phyloP scores from a whole-genome alignment of 2,888 invertebrate genomes.

The Pecten maximus region DNA sequence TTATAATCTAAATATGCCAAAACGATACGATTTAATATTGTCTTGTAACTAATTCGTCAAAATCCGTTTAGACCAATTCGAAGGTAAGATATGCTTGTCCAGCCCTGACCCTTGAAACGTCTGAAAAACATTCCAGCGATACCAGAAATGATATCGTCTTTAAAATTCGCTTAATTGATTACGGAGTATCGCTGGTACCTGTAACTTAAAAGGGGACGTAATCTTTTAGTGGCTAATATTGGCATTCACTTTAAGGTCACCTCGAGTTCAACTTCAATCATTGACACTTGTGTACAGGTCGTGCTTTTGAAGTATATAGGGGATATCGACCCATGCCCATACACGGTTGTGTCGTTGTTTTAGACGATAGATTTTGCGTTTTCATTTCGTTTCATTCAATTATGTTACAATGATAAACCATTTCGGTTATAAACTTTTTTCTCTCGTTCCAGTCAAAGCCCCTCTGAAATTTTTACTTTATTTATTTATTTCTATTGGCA shows the following conservation, averaged over 20 bases:
- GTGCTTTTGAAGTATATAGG: no score
- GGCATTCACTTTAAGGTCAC: not conserved
- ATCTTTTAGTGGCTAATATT: not conserved
- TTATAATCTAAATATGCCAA: not conserved
- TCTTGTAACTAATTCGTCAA: not conserved
- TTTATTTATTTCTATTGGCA: no score
- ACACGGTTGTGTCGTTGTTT: no score
- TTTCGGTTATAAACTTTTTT: no score
- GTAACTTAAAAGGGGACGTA: not conserved
- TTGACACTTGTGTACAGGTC: no score
- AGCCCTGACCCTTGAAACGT: not conserved
- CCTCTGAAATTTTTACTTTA: no score
- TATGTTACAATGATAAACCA: no score
- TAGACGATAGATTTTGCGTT: no score
- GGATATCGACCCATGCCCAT: no score
- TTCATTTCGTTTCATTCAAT: no score
- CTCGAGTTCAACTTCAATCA: not conserved
- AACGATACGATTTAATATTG: not conserved
- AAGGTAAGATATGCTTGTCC: not conserved
- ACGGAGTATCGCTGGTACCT: not conserved
- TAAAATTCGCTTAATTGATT: not conserved
- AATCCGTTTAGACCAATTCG: slow-evolving; percentile 8
- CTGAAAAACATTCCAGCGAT: not conserved
- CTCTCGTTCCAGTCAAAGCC: no score
- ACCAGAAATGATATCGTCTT: not conserved